A percentile compares a stretch with the other conserved stretches of the same genome.
These are phyloP conservation scores for Venturia canescens DNA, from an alignment of 1,140 invertebrate genomes.

Conservation along the genomic window DNA sequence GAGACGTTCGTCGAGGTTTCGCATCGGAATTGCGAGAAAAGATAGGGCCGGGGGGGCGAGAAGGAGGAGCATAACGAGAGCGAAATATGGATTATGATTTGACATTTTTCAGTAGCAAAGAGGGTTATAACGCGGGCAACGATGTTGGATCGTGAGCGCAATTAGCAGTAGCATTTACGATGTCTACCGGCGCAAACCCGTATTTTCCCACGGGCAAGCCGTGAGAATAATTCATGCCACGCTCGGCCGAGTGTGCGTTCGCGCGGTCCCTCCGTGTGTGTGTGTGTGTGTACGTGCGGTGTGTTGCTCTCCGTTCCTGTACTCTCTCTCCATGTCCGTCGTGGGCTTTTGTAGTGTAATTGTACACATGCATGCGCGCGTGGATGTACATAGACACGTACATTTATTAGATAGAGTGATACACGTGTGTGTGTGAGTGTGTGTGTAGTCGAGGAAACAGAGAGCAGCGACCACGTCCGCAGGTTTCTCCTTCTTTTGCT, in stretches of 20 bases:
- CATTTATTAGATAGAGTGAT: neutral
- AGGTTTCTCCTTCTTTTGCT: neutral
- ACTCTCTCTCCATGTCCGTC: conserved; percentile 11
- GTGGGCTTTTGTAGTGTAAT: neutral
- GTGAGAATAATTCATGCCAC: conserved; percentile 75
- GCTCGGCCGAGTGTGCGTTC: conserved; percentile 57
- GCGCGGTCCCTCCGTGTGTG: conserved; percentile 42
- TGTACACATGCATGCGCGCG: neutral
- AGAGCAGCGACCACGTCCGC: neutral
- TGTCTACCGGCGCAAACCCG: conserved; percentile 70
- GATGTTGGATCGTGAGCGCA: conserved; percentile 61
- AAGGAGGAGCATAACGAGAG: neutral
- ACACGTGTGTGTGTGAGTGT: neutral
- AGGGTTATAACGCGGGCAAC: conserved; percentile 26
- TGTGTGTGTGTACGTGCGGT: neutral
- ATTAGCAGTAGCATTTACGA: conserved; percentile 73
- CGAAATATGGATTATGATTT: conserved; percentile 34
- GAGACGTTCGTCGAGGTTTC: neutral
- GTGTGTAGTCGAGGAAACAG: neutral
- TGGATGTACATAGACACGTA: neutral
- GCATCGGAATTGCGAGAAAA: neutral
- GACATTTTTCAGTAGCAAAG: conserved; percentile 36
- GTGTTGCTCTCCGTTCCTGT: conserved; percentile 12
- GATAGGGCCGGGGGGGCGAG: neutral
- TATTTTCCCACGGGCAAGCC: conserved; percentile 75